Conservation (phyloP, 2,797 vertebrate genomes). For the Enteromius anoplus region DNA sequence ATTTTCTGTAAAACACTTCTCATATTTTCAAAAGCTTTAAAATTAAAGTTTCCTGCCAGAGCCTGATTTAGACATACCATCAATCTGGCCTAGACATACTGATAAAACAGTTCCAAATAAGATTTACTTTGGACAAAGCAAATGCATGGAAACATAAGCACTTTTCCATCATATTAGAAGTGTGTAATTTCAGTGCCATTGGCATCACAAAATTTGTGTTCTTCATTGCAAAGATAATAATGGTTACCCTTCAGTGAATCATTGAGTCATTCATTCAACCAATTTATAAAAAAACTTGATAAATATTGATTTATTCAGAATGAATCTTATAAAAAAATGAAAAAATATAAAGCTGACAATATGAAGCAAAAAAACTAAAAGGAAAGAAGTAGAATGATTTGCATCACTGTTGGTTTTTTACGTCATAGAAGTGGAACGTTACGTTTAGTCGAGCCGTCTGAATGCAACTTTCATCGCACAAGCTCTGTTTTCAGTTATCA, state of each 20-base stretch:
- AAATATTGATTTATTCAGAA: too few species aligned
- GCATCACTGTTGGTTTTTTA: not conserved
- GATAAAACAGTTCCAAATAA: not conserved
- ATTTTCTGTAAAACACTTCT: slow-evolving; percentile 28
- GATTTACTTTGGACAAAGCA: not conserved
- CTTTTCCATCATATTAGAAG: not conserved
- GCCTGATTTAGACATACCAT: slow-evolving; percentile 22
- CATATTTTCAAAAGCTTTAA: slow-evolving; percentile 27
- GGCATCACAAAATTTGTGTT: not conserved
- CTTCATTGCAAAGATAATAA: not conserved
- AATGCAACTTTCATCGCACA: not conserved
- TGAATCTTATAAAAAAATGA: too few species aligned
- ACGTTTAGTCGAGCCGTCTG: not conserved
- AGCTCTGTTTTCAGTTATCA: not conserved
- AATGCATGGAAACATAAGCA: not conserved
- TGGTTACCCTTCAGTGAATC: not conserved
- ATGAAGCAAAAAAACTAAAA: too few species aligned
- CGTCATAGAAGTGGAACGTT: not conserved
- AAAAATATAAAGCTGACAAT: too few species aligned
- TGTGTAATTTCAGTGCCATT: not conserved
- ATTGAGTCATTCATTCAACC: not conserved
- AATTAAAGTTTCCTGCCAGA: slow-evolving; percentile 9
- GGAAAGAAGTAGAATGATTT: too few species aligned
- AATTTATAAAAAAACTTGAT: not conserved
- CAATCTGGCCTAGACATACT: not conserved